These are phyloP conservation scores for Poeciliopsis retropinna DNA, from an alignment of 2,113 vertebrate genomes.

Conservation along the genomic window DNA sequence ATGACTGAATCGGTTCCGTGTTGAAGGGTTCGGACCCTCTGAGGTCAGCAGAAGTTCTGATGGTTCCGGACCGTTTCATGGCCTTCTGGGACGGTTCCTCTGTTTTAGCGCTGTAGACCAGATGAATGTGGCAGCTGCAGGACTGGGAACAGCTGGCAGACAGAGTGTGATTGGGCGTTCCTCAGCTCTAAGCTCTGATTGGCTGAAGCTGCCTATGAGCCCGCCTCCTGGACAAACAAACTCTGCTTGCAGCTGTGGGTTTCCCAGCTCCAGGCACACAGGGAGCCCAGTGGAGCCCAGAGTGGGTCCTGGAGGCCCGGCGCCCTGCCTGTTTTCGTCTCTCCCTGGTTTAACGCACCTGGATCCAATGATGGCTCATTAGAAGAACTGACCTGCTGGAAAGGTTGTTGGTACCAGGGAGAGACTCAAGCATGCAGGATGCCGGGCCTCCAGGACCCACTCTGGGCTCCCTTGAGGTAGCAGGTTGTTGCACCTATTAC, in stretches of 20 bases:
- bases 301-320: no score
- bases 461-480: no score
- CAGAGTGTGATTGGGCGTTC: background rate
- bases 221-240: background rate
- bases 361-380: no score
- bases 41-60: background rate
- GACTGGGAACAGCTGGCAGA: background rate
- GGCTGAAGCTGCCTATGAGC: background rate
- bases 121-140: background rate
- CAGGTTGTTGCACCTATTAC: no score
- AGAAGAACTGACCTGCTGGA: no score
- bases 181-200: background rate
- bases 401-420: no score
- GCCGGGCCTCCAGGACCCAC: no score
- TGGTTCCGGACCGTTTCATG: background rate
- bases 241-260: background rate
- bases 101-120: constrained; percentile 4
- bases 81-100: background rate
- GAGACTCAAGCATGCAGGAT: no score
- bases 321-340: no score
- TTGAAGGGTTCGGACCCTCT: background rate
- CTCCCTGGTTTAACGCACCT: no score
- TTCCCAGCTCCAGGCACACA: background rate
- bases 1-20: background rate
- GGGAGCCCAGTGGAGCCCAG: no score